Base-by-base conservation (phyloP, 92 coral and sea anemone species). In the Epizoanthus scotinus region DNA sequence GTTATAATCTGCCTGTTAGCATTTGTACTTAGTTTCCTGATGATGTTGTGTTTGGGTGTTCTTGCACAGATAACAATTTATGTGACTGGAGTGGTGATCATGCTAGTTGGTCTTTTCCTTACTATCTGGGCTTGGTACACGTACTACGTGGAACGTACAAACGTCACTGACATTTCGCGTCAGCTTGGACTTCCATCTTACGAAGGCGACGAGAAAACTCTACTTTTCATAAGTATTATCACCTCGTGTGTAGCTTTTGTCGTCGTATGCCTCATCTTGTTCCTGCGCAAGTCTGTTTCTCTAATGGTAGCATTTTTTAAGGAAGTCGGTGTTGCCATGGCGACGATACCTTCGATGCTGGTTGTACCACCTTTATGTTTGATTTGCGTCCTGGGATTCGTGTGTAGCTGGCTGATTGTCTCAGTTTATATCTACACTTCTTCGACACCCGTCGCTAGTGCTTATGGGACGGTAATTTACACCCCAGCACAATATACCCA, bases 271-370 rank as follows among this genome's bases (percentile, higher is more conserved):
- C 68, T 65, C 44, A 63, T 79, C 49, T 22, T 79, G 70, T 79
- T 79, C 60, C 75, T 79, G 58, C 84, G 84, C 44, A 79, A 79
- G 84, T 79, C 84, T 50, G 70, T 79, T 62, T 69, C 63, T 17
- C 61, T 79, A 71, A 79, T 79, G 84, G 84, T 79, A 62, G 71
- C 74, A 25, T 6, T 79, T 71, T 79, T 79, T 5, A 79, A 79
- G 59, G 74, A 79, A 29, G 84, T 79, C 52, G 84, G 84, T 15
- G 84, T 79, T 79, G 84, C 84, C 36, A 79, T 79, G 84, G 74
- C 84, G 29, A 79, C 84, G 26, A 79, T 79, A 79, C 84, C 84
- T 57, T 79, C 84, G 36, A 26, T 79, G 71, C 84, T 79, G 68
- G 60, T 79, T 24, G 84, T 79, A 27, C 84, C 84, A 24, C 84